phyloP scores from a whole-genome alignment of 2,888 invertebrate species.

The Trimorus sp. region DNA sequence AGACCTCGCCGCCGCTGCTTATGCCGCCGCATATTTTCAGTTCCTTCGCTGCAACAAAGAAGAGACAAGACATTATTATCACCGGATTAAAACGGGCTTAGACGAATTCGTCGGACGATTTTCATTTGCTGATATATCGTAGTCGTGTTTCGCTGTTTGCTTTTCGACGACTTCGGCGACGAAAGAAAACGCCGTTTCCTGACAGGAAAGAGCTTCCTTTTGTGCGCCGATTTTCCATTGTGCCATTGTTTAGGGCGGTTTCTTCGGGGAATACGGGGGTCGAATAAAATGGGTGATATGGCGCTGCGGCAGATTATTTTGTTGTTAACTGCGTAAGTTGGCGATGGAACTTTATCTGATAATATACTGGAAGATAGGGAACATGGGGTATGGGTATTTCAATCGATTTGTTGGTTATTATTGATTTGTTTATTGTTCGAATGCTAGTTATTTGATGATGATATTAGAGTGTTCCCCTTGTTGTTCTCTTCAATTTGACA shows the following conservation, averaged over 20 bases:
- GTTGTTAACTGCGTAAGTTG: too few species aligned
- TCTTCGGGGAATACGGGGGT: conserved; percentile 12
- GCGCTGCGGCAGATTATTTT: too few species aligned
- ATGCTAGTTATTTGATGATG: too few species aligned
- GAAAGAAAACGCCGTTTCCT: conserved; percentile 66
- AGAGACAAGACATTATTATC: conserved; percentile 10
- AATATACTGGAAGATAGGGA: too few species aligned
- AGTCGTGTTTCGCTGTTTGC: conserved; percentile 36
- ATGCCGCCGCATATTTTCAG: conserved; percentile 79
- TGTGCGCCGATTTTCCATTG: conserved; percentile 65
- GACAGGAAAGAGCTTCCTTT: conserved; percentile 60
- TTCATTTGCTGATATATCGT: conserved; percentile 27
- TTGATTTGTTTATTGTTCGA: too few species aligned
- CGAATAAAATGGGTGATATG: background rate
- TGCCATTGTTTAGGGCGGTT: conserved; percentile 49
- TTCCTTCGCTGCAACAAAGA: conserved; percentile 76
- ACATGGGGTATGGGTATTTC: too few species aligned
- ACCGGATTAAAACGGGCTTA: background rate
- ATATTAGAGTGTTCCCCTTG: too few species aligned
- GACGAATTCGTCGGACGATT: conserved; percentile 1
- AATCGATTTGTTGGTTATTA: too few species aligned
- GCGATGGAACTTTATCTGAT: too few species aligned
- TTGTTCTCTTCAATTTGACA: too few species aligned
- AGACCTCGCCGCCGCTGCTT: conserved; percentile 82
- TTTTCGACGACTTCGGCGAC: conserved; percentile 35